phyloP scores from a whole-genome alignment of 2,888 invertebrate species.

The Nephrocerus scutellatus region DNA sequence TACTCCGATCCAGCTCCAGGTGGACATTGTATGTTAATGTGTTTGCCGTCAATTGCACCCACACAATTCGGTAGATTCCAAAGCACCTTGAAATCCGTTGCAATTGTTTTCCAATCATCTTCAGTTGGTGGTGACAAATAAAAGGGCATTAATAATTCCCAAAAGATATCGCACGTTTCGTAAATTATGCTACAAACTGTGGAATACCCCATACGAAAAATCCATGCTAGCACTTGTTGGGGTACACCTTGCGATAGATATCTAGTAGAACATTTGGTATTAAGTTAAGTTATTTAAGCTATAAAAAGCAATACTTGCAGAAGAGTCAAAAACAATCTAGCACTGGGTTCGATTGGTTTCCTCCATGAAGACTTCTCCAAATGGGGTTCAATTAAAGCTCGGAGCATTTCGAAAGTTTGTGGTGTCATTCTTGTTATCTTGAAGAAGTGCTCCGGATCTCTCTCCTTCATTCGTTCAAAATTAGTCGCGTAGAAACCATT shows the following conservation, averaged over 20 bases:
- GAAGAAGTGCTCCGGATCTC: no score
- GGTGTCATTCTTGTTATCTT: no score
- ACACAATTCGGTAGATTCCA: conserved; percentile 16
- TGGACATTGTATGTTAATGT: conserved; percentile 11
- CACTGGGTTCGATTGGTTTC: no score
- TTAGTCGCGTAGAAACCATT: no score
- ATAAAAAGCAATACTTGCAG: no score
- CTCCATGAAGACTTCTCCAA: no score
- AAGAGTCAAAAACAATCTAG: no score
- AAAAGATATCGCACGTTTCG: conserved; percentile 10
- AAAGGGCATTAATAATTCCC: conserved; percentile 9
- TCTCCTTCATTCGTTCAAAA: no score
- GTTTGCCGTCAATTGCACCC: conserved; percentile 10
- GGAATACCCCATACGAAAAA: conserved; percentile 2
- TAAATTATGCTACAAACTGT: conserved; percentile 11
- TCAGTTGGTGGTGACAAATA: conserved; percentile 7
- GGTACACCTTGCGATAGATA: conserved; percentile 3
- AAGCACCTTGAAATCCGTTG: conserved; percentile 5
- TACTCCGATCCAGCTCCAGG: conserved; percentile 11
- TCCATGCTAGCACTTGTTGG: conserved; percentile 1
- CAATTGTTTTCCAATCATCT: conserved; percentile 8
- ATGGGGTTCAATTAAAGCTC: no score
- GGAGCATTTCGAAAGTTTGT: no score
- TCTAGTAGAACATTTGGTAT: no score
- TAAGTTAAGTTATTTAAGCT: no score